Conservation (phyloP, 2,113 vertebrate genomes). For the Nothocercus julius region DNA sequence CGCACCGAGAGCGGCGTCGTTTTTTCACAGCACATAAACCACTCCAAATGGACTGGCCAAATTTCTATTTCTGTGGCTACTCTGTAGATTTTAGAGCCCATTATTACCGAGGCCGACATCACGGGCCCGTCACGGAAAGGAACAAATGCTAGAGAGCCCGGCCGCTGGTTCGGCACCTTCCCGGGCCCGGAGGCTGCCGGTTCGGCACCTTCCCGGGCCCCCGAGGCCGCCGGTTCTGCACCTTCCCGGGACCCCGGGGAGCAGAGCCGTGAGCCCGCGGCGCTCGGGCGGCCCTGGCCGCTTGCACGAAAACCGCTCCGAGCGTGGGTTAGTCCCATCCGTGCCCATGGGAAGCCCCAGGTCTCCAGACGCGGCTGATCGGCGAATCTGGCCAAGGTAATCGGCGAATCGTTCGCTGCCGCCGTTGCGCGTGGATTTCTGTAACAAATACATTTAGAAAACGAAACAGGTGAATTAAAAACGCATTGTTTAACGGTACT, state of each 20-base stretch:
- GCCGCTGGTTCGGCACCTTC: background rate
- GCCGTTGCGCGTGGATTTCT: rapidly evolving
- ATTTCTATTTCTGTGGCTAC: background rate
- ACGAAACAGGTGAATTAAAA: background rate
- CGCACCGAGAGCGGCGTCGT: background rate
- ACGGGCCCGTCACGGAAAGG: background rate
- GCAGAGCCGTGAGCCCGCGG: no score
- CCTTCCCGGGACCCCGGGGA: no score
- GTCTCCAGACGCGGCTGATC: background rate
- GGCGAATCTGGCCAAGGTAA: background rate
- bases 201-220: no score
- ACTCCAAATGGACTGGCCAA: background rate
- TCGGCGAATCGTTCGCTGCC: background rate
- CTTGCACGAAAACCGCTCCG: rapidly evolving
- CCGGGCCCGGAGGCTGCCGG: no score
- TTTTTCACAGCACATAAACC: background rate
- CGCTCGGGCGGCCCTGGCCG: no score
- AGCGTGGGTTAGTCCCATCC: rapidly evolving
- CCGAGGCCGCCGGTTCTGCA: no score
- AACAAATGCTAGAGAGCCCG: background rate
- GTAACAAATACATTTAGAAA: background rate
- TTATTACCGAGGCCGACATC: background rate
- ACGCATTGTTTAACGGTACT: background rate
- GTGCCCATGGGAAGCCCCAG: background rate
- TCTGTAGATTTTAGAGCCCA: background rate